phyloP scores from a whole-genome alignment of 2,888 invertebrate genomes.

The Creontiades dilutus region DNA sequence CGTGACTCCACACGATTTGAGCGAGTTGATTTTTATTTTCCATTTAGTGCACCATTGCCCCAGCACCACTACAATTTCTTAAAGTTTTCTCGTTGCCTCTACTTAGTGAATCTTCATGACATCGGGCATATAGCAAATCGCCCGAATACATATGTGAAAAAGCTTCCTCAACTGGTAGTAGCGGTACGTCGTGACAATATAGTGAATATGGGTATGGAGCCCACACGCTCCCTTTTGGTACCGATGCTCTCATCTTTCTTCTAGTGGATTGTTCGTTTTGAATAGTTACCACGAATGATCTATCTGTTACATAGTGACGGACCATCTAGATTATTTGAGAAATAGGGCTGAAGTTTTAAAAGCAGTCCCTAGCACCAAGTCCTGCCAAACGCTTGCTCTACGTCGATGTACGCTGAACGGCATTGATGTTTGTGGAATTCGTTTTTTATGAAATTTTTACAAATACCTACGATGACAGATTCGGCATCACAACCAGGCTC shows the following conservation, averaged over 20 bases:
- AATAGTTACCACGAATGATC: background rate
- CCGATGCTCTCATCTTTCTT: background rate
- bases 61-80: no score
- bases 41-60: no score
- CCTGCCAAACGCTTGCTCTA: constrained; percentile 47
- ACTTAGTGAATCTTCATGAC: no score
- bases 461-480: no score
- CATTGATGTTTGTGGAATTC: constrained; percentile 9
- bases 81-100: no score
- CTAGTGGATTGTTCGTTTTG: background rate
- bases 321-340: background rate
- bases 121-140: background rate
- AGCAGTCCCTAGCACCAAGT: background rate
- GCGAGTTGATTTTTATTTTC: no score
- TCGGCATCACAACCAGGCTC: no score
- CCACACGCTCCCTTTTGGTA: background rate
- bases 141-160: background rate
- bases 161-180: background rate
- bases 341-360: constrained; percentile 3
- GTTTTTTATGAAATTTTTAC: constrained; percentile 3
- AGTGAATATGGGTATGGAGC: background rate
- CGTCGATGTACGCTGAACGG: constrained; percentile 37
- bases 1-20: no score
- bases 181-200: background rate
- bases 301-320: background rate